Base-by-base conservation (phyloP, 2,888 invertebrate genomes). In the Myathropa florea region DNA sequence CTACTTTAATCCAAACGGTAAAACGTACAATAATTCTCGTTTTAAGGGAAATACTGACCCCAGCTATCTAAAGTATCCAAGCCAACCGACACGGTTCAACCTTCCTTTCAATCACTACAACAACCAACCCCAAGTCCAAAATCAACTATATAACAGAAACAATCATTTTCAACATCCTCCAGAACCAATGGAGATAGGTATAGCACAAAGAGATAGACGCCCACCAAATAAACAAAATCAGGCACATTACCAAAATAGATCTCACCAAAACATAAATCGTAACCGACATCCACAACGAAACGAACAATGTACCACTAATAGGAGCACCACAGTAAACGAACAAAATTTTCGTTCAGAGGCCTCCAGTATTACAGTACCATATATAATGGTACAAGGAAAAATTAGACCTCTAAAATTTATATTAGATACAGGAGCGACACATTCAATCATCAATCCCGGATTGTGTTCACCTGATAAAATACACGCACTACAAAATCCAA, bases 391-490 rank as follows among this genome's bases (percentile, higher is more conserved):
- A 30, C n/a, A 61, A 30, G 28, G 61, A 26, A 61, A 30, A 30
- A 28, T 61, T 26, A 61, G 30, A 61, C 61, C 26, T 18, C 61
- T 61, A 12, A 36, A 36, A 36, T 36, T 7, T 36, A 36, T 36
- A 36, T 36, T 12, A 36, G 36, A 36, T 10, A 61, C 61, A 26
- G 61, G 61, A 30, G 61, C 61, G 30, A 61, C 61, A 28, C 61
- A 61, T 30, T 61, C 61, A 12, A 61, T 61, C 3, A 26, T 26
- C 24, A 61, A 61, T 18, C 18, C 61, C 30, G 61, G 30, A n/a
- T 30, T 61, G 61, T 61, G 61, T 61, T 61, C 28, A 26, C 61
- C 61, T 26, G 61, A 61, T 18, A 30, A 61, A 30, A 61, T 53
- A 36, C 36, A 36, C 21, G 18, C 18, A 7, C 53, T 21, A 21